Percentiles rank a stretch among this genome's conserved stretches.
These are phyloP conservation scores for Patella caerulea DNA, from an alignment of 2,888 invertebrate species.

Conservation along the genomic window DNA sequence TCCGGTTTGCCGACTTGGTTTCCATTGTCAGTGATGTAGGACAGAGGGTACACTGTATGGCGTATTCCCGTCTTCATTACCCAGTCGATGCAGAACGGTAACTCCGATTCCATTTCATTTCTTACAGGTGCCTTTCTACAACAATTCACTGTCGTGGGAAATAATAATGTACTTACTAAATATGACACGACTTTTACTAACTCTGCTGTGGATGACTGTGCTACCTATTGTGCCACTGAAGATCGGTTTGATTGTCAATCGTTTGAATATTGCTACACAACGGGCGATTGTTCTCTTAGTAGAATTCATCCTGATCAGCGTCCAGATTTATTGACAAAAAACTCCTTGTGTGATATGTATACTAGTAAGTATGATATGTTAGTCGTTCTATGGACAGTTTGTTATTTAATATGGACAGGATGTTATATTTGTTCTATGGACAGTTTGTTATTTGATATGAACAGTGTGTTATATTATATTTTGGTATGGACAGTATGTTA, in stretches of 20 bases:
- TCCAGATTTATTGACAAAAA: conserved; percentile 26
- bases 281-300: conserved; percentile 48
- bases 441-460: no score
- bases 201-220: conserved; percentile 58
- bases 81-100: no score
- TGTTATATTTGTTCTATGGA: no score
- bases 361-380: conserved; percentile 45
- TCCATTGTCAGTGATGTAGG: no score
- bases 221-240: conserved; percentile 45
- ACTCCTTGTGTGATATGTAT: conserved; percentile 49
- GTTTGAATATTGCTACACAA: conserved; percentile 55
- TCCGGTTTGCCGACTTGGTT: no score
- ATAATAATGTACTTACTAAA: conserved; percentile 27
- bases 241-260: conserved; percentile 47
- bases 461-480: no score
- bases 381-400: no score
- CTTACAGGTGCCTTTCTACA: conserved; percentile 36
- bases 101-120: background rate
- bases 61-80: no score
- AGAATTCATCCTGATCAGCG: conserved; percentile 41
- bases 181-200: conserved; percentile 33
- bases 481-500: no score
- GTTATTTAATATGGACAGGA: no score
- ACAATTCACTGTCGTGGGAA: conserved; percentile 36
- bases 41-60: no score